These are phyloP conservation scores for Catagonus wagneri DNA, from an alignment of 2,113 vertebrate species.

Conservation along the genomic window DNA sequence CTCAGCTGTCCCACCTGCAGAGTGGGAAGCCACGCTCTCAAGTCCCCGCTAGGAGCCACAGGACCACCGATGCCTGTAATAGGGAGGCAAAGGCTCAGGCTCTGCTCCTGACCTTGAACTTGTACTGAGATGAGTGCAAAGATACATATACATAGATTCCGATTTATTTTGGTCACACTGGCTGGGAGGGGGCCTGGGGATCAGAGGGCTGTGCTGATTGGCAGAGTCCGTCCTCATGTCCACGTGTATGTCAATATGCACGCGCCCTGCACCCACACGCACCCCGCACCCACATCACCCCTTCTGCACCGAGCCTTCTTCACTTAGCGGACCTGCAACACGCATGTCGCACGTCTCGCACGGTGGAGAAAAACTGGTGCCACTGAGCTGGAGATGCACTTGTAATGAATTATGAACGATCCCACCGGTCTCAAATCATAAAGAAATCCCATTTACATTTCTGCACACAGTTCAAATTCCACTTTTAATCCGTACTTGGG, in stretches of 20 bases:
- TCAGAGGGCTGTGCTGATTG: accelerated
- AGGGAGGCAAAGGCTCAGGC: not conserved
- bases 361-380: not conserved
- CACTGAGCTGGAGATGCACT: not conserved
- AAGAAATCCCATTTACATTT: conserved; percentile 55
- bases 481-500: conserved; percentile 34
- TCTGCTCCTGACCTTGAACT: not conserved
- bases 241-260: accelerated
- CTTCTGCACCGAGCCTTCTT: accelerated
- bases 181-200: not conserved
- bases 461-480: conserved; percentile 12
- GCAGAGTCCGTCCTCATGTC: accelerated
- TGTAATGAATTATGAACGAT: conserved; percentile 56
- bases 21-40: not conserved
- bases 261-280: accelerated
- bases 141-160: accelerated
- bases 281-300: too few relatives aligned
- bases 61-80: accelerated
- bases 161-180: not conserved
- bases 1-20: not conserved
- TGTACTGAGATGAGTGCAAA: not conserved
- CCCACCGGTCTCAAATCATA: conserved; percentile 45
- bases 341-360: accelerated
- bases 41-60: not conserved
- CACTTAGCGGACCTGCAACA: not conserved